These are phyloP conservation scores for Corticium candelabrum DNA, from an alignment of 37 sponge, comb jelly and placozoan species.

Conservation along the genomic window DNA sequence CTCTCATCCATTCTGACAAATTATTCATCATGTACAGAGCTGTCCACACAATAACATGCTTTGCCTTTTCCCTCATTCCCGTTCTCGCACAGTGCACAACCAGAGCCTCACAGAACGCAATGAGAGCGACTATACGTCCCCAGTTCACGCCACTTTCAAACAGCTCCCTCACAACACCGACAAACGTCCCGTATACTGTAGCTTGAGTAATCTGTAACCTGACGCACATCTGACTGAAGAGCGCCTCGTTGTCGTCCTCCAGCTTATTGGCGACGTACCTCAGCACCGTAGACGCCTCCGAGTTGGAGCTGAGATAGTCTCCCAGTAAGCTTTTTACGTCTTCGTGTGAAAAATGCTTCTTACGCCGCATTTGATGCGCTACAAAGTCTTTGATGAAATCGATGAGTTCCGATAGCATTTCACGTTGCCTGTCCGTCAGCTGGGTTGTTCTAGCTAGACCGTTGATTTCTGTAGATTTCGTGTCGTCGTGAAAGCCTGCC, in stretches of 20 bases:
- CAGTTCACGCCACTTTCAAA: slow-evolving; percentile 45
- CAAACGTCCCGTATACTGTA: slow-evolving; percentile 28
- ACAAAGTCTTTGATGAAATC: neutral
- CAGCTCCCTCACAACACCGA: slow-evolving; percentile 23
- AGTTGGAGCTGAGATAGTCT: too few species aligned
- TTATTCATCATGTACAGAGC: neutral
- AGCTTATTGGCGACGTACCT: slow-evolving; percentile 8
- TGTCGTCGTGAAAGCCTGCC: too few species aligned
- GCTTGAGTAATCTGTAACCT: slow-evolving; percentile 10
- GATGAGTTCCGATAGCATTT: neutral
- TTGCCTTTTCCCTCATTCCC: neutral
- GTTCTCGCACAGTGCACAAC: slow-evolving; percentile 27
- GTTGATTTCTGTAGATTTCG: too few species aligned
- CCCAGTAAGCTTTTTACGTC: neutral
- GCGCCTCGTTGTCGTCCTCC: slow-evolving; percentile 20
- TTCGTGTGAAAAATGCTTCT: neutral
- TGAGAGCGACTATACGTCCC: slow-evolving; percentile 47
- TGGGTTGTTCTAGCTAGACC: neutral
- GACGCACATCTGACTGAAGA: slow-evolving; percentile 37
- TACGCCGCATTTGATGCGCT: neutral
- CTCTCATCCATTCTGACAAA: neutral
- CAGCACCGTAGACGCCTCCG: neutral
- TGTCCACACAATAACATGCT: neutral
- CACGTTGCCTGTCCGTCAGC: neutral
- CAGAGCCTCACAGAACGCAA: slow-evolving; percentile 37